A percentile compares a stretch with the other conserved stretches of the same genome.
phyloP scores from a whole-genome alignment of 2,113 vertebrate genomes.

The Vimba vimba region DNA sequence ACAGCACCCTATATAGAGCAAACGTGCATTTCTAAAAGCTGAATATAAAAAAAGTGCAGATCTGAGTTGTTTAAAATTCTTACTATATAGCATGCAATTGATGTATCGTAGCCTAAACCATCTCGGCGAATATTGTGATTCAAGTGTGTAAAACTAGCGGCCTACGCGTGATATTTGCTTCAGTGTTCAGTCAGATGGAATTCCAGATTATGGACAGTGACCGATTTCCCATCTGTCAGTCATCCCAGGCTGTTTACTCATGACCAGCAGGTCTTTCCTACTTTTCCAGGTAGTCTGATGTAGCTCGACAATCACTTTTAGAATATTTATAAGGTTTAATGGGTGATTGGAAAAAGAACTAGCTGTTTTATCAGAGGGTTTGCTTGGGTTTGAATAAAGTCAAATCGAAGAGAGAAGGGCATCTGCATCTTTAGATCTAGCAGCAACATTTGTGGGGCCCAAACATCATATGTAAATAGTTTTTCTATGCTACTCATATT shows the following conservation, averaged over 20 bases:
- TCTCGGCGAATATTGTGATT: not conserved
- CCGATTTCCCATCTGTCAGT: not conserved
- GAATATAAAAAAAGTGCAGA: not conserved
- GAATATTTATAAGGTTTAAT: not conserved
- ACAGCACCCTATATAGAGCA: not conserved
- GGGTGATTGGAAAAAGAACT: not conserved
- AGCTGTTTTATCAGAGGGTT: not conserved
- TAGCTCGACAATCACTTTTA: not conserved
- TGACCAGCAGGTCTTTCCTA: not conserved
- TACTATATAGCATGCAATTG: not conserved
- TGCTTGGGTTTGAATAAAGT: conserved; percentile 5
- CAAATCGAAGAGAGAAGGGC: not conserved
- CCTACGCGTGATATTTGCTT: not conserved
- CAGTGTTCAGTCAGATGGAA: not conserved
- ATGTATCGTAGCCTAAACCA: not conserved
- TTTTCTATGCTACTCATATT: no score
- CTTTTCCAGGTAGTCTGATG: not conserved
- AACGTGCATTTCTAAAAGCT: not conserved
- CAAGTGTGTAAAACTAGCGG: not conserved
- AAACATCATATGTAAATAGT: not conserved
- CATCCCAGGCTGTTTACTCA: not conserved
- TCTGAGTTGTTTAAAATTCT: not conserved
- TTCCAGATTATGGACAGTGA: not conserved
- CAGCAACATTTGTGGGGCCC: not conserved
- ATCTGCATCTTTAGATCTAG: not conserved